A percentile compares a stretch with the other conserved stretches of the same genome.
Evolutionary conservation across 1,140 invertebrate species (phyloP).

Genomic region (Cherax quadricarinatus): DNA sequence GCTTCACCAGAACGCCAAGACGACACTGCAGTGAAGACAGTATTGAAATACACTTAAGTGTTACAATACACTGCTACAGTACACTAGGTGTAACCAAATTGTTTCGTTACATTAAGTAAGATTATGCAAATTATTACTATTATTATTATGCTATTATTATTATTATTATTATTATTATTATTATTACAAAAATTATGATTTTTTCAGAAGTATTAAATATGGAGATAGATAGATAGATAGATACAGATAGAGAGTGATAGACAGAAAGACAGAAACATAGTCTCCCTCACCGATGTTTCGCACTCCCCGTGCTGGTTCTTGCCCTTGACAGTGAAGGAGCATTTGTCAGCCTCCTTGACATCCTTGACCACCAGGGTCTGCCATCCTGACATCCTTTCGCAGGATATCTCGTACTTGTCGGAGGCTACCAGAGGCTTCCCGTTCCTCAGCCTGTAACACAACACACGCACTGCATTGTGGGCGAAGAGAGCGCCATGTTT

Average conservation of each 20-base stretch:
- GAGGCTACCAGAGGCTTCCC: slow-evolving; percentile 62
- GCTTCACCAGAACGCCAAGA: slow-evolving; percentile 85
- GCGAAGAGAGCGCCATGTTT: too few relatives aligned
- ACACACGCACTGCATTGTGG: not conserved
- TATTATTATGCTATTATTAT: too few relatives aligned
- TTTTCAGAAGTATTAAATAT: too few relatives aligned
- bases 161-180: too few relatives aligned
- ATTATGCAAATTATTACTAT: not conserved
- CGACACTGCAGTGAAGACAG: slow-evolving; percentile 79
- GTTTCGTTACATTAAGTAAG: too few relatives aligned
- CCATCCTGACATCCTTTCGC: slow-evolving; percentile 86
- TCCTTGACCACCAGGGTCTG: slow-evolving; percentile 79
- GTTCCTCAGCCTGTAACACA: slow-evolving; percentile 50
- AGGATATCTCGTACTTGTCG: slow-evolving; percentile 82
- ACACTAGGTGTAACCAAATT: not conserved
- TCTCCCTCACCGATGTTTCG: slow-evolving; percentile 71
- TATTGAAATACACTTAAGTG: slow-evolving; percentile 20
- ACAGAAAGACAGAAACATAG: too few relatives aligned
- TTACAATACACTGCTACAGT: not conserved
- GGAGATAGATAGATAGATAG: too few relatives aligned
- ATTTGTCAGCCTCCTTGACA: slow-evolving; percentile 77
- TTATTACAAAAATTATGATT: too few relatives aligned
- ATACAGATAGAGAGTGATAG: too few relatives aligned
- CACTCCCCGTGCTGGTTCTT: slow-evolving; percentile 80
- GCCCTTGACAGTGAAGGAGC: slow-evolving; percentile 80